Conservation (phyloP, 2,888 invertebrate species). For the Acronicta psi region DNA sequence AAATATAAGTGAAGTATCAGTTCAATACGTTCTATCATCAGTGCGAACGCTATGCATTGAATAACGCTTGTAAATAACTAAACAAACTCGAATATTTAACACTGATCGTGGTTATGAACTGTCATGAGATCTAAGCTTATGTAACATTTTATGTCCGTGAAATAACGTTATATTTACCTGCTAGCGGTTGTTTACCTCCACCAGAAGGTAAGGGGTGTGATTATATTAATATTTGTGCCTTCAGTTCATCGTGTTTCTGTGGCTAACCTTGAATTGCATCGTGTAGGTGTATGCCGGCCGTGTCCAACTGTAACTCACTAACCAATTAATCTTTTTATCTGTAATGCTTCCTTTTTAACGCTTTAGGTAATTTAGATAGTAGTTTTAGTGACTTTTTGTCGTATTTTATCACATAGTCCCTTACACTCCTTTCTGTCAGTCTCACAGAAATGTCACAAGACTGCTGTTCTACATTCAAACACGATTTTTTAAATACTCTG, state of each 20-base stretch:
- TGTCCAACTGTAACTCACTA: slow-evolving; percentile 47
- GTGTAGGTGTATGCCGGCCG: slow-evolving; percentile 63
- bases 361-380: slow-evolving; percentile 26
- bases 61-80: slow-evolving; percentile 73
- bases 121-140: slow-evolving; percentile 86
- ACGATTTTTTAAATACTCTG: slow-evolving; percentile 21
- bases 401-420: slow-evolving; percentile 19
- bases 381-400: slow-evolving; percentile 17
- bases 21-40: slow-evolving; percentile 69
- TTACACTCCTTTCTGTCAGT: slow-evolving; percentile 51
- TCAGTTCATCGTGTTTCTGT: slow-evolving; percentile 35
- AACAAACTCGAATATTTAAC: slow-evolving; percentile 66
- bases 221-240: slow-evolving; percentile 56
- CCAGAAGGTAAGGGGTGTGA: slow-evolving; percentile 79
- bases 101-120: slow-evolving; percentile 66
- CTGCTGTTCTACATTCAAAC: slow-evolving; percentile 50
- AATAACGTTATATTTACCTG: slow-evolving; percentile 74
- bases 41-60: slow-evolving; percentile 73
- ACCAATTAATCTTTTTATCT: slow-evolving; percentile 32
- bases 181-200: slow-evolving; percentile 79
- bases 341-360: slow-evolving; percentile 36
- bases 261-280: slow-evolving; percentile 75
- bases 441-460: slow-evolving; percentile 61
- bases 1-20: slow-evolving; percentile 82
- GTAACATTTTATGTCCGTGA: slow-evolving; percentile 83